phyloP scores from a whole-genome alignment of 2,888 invertebrate species.

The Lasioglossum malachurum region DNA sequence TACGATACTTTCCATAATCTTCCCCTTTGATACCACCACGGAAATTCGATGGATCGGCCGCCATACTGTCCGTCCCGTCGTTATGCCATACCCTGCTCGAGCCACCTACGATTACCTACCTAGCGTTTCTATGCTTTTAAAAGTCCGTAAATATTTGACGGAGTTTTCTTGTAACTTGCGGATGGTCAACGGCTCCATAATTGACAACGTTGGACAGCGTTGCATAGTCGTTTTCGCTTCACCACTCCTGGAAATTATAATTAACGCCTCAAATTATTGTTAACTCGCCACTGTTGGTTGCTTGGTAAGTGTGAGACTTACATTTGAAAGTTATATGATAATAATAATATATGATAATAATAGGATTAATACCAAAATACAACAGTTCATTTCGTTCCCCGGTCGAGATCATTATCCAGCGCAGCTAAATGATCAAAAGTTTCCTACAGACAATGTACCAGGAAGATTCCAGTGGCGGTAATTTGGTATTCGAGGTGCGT shows the following conservation, averaged over 20 bases:
- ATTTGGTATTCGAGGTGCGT: conserved; percentile 58
- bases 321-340: not conserved
- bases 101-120: conserved; percentile 16
- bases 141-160: conserved; percentile 48
- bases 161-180: conserved; percentile 16
- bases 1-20: conserved; percentile 55
- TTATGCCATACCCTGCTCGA: not conserved
- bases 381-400: not conserved
- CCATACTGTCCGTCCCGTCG: not conserved
- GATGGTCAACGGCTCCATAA: not conserved
- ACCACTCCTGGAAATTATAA: not conserved
- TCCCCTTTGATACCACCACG: conserved; percentile 28
- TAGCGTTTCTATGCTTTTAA: conserved; percentile 48
- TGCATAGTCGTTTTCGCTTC: not conserved
- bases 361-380: not conserved
- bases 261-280: not conserved
- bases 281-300: not conserved
- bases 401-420: not conserved
- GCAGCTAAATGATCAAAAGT: not conserved
- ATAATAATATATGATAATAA: too few species aligned
- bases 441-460: not conserved
- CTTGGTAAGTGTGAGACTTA: not conserved
- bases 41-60: conserved; percentile 22
- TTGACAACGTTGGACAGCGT: not conserved
- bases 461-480: conserved; percentile 38